Base-by-base conservation (phyloP, 2,888 invertebrate species). In the Hypolimnas misippus region DNA sequence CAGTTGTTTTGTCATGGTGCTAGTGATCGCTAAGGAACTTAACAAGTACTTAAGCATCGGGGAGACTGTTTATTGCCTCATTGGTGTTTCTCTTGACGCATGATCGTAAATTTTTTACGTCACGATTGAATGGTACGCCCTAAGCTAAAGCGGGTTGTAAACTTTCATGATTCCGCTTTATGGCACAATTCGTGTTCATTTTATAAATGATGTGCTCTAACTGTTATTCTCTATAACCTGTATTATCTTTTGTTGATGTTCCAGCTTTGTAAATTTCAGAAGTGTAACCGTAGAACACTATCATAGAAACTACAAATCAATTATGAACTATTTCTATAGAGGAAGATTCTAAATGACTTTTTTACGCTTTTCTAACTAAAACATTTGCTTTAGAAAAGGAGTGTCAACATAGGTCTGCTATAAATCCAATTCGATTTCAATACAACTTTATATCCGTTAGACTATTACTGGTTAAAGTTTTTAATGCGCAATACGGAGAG, bases 41-140 rank as follows among this genome's bases (percentile, higher is more conserved):
- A 81, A 84, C 87, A 87, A 87, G 84, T 83, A 75, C 84, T 85
- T 81, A 82, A 85, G 81, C 78, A 83, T 83, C 76, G 77, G 78
- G 82, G 84, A 84, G 84, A 79, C 86, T 86, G 86, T 89, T 90
- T 87, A 90, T 82, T 78, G 78, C 87, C 87, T 89, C 89, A 88
- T 90, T 88, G 87, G 87, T 89, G 89, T 89, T 89, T 84, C 89
- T 87, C 85, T 89, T 84, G 89, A 89, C 87, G 90, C 86, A 87
- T 86, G 87, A 81, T 88, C 88, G 89, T 90, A 89, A 90, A 85
- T 81, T 86, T 89, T 91, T 90, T 89, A 91, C 85, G 87, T 81
- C 81, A 76, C 87, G 84, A 89, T 90, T 86, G 88, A 89, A 89
- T 89, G 87, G 86, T 84, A 82, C 79, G 82, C 87, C 87, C 86